These are phyloP conservation scores for Salpingus planirostris DNA, from an alignment of 2,888 invertebrate genomes.

Conservation along the genomic window DNA sequence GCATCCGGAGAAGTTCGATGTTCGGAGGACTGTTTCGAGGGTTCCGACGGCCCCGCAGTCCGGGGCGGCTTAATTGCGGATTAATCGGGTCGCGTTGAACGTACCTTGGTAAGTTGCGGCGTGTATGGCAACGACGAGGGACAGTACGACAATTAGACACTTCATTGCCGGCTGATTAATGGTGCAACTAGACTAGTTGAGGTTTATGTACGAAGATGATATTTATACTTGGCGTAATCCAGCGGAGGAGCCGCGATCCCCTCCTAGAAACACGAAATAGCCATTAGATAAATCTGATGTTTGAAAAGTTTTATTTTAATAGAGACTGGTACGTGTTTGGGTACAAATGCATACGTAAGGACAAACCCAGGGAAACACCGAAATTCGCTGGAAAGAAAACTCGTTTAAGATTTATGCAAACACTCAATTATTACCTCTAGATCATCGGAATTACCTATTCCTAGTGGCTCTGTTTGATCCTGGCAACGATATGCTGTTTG, in stretches of 20 bases:
- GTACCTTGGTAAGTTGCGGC: constrained; percentile 10
- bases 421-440: constrained; percentile 1
- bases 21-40: no score
- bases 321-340: no score
- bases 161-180: constrained; percentile 8
- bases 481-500: no score
- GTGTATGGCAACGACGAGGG: constrained; percentile 5
- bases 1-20: no score
- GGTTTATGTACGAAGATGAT: constrained; percentile 5
- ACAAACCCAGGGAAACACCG: constrained; percentile 10
- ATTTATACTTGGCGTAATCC: constrained; percentile 7
- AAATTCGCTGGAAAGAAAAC: constrained; percentile 8
- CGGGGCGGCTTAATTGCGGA: no score
- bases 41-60: no score
- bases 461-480: no score
- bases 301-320: no score
- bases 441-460: no score
- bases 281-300: no score
- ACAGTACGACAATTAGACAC: constrained; percentile 5
- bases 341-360: constrained; percentile 3
- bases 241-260: constrained; percentile 6
- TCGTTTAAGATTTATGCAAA: constrained; percentile 11
- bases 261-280: constrained; percentile 6
- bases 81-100: constrained; percentile 3
- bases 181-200: constrained; percentile 2